Base-by-base conservation (phyloP, 2,888 invertebrate genomes). In the Reticulitermes lucifugus region DNA sequence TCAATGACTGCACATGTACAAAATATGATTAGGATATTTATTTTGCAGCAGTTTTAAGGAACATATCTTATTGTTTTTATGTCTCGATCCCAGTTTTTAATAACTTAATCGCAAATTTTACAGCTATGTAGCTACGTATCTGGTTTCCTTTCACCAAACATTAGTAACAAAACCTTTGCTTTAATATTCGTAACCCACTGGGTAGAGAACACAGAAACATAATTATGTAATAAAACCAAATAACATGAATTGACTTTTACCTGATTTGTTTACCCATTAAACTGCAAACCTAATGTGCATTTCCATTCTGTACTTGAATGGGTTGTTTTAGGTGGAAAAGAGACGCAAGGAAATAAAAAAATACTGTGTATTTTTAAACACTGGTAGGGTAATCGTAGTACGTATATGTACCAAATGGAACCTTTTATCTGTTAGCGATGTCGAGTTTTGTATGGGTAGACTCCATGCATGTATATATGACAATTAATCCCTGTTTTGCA, bases 401-500 rank as follows among this genome's bases (percentile, higher is more conserved):
- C 77, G 35, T 35, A 46, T 46, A 77, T 21, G 46, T n/a, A 77
- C 73, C 10, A 77, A 43, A 41, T 77, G n/a, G 43, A 77, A 43
- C 46, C 46, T 46, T 77, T 77, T 77, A 51, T n/a, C 77, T 43
- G 46, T 77, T 77, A 46, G 6, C 73, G 12, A 43, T 73, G 73
- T 73, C 12, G 14, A 0, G 41, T 77, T 77, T 41, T 77, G 21
- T 77, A 46, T 46, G 46, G 77, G 22, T 7, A 43, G 77, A n/a
- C 6, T 77, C 41, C 46, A 18, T 77, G 77, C 77, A n/a, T 77
- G n/a, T 77, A 77, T 77, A 77, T 77, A 77, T n/a, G 43, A 46
- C 51, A 77, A 77, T 77, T 77, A 77, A 77, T 77, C 77, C 77
- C 35, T 51, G 77, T 25, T 77, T 77, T 77, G 43, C 77, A 77